Percentiles rank a stretch among this genome's conserved stretches.
Evolutionary conservation across 2,113 vertebrate species (phyloP).

Genomic region (Chitala chitala): DNA sequence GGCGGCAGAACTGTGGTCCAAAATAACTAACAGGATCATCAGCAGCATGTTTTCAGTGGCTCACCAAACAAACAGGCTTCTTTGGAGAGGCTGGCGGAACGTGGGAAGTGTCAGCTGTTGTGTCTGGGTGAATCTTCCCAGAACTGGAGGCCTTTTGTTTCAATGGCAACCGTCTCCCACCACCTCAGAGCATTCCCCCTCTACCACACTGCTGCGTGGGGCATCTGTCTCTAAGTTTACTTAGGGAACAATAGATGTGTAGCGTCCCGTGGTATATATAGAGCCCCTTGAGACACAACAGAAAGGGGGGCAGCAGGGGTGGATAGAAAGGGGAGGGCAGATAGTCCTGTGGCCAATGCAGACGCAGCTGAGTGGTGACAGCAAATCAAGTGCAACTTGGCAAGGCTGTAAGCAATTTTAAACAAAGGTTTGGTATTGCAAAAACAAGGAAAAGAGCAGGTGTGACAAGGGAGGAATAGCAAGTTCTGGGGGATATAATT

Average conservation of each 20-base stretch:
- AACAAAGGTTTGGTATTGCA: constrained; percentile 63
- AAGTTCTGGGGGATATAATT: constrained; percentile 52
- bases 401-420: constrained; percentile 59
- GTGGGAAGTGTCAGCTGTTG: too few species aligned
- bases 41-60: constrained; percentile 49
- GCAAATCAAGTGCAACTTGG: constrained; percentile 66
- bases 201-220: constrained; percentile 45
- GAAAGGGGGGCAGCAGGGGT: constrained; percentile 33
- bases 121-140: too few species aligned
- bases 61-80: constrained; percentile 43
- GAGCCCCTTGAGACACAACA: constrained; percentile 56
- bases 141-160: constrained; percentile 7
- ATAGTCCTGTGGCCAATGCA: constrained; percentile 71
- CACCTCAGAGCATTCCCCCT: constrained; percentile 46
- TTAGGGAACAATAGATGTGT: constrained; percentile 59
- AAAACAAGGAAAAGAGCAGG: constrained; percentile 58
- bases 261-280: constrained; percentile 73
- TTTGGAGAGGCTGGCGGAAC: too few species aligned
- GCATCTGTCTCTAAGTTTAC: constrained; percentile 63
- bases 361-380: constrained; percentile 77
- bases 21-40: constrained; percentile 50
- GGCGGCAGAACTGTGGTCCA: constrained; percentile 54
- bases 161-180: constrained; percentile 40
- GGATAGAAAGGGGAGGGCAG: constrained; percentile 54
- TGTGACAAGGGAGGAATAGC: constrained; percentile 34